These are phyloP conservation scores for Chionis minor DNA, from an alignment of 2,113 vertebrate species.

Conservation along the genomic window DNA sequence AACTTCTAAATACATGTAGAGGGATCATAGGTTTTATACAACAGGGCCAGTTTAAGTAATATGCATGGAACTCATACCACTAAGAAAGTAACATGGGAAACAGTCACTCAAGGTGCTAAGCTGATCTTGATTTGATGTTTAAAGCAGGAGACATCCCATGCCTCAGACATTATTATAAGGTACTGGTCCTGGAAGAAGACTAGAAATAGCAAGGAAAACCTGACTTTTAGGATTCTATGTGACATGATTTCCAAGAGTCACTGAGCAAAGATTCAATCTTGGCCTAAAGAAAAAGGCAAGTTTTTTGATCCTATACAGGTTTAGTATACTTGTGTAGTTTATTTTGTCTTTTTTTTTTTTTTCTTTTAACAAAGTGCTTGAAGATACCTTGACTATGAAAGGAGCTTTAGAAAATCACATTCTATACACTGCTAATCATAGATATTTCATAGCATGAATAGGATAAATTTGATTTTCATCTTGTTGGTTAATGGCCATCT, in stretches of 20 bases:
- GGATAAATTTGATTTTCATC: conserved; percentile 60
- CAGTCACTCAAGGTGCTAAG: neutral
- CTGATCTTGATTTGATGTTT: neutral
- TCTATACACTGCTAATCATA: conserved; percentile 64
- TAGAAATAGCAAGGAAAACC: neutral
- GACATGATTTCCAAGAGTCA: neutral
- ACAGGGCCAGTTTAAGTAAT: neutral
- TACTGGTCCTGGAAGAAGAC: neutral
- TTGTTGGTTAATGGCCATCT: conserved; percentile 60
- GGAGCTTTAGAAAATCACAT: conserved; percentile 65
- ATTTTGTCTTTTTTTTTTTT: neutral
- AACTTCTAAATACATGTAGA: neutral
- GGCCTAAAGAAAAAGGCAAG: neutral
- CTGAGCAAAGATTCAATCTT: neutral
- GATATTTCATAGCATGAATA: conserved; percentile 60
- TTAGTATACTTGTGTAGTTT: neutral
- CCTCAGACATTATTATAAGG: neutral
- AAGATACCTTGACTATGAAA: conserved; percentile 61
- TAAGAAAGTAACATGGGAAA: neutral
- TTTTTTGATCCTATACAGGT: neutral
- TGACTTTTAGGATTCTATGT: neutral
- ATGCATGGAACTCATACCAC: neutral
- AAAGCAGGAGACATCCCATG: neutral
- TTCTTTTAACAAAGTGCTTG: neutral
- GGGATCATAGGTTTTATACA: neutral